Percentiles rank a stretch among this genome's conserved stretches.
These are phyloP conservation scores for Tromatobia lineatoria DNA, from an alignment of 2,888 invertebrate species.

Conservation along the genomic window DNA sequence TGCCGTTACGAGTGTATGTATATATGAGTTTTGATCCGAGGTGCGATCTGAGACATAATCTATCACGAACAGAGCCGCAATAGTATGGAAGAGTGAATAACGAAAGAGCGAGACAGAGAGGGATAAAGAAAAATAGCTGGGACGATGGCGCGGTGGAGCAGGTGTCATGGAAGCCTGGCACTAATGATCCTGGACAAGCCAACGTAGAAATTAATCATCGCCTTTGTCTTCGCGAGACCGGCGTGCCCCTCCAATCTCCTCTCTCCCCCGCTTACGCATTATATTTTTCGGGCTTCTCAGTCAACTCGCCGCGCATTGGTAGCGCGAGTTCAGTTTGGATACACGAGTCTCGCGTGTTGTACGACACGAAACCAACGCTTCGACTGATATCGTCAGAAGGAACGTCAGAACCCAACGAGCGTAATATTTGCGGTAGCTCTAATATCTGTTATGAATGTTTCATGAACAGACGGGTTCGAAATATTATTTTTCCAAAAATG, in stretches of 20 bases:
- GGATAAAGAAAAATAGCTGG: slow-evolving; percentile 43
- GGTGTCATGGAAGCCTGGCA: slow-evolving; percentile 83
- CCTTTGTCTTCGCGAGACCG: slow-evolving; percentile 81
- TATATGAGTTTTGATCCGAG: slow-evolving; percentile 60
- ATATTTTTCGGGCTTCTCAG: slow-evolving; percentile 47
- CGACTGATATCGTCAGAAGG: background rate
- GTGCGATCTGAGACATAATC: slow-evolving; percentile 75
- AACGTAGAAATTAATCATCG: slow-evolving; percentile 84
- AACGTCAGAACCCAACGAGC: background rate
- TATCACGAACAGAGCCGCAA: slow-evolving; percentile 81
- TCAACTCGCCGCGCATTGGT: slow-evolving; percentile 5
- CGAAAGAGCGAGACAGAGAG: slow-evolving; percentile 31
- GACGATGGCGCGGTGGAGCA: slow-evolving; percentile 74
- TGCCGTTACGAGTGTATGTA: background rate
- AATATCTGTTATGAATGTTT: background rate
- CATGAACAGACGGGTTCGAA: background rate
- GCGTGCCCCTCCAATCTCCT: slow-evolving; percentile 24
- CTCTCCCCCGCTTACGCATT: slow-evolving; percentile 29
- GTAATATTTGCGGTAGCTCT: background rate
- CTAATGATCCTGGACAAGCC: slow-evolving; percentile 83
- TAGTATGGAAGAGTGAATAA: slow-evolving; percentile 57
- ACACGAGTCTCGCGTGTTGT: slow-evolving; percentile 14
- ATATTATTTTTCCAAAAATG: no score
- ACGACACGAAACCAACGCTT: slow-evolving; percentile 1
- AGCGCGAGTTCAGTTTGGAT: slow-evolving; percentile 4